phyloP scores from a whole-genome alignment of 2,113 vertebrate species.

The Scatophagus argus region DNA sequence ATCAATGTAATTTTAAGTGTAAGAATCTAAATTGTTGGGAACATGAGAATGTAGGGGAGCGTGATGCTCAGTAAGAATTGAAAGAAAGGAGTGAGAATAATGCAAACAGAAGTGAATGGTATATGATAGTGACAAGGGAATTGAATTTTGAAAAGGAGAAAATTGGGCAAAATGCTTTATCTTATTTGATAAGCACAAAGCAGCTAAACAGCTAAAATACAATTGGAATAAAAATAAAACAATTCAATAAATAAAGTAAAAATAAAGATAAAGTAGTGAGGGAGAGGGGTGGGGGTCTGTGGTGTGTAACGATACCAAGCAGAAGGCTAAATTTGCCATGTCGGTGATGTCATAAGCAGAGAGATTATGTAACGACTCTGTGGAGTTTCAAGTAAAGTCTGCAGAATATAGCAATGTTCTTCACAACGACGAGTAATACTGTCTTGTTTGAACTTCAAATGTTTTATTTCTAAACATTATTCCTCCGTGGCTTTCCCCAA shows the following conservation, averaged over 20 bases:
- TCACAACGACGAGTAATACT: neutral
- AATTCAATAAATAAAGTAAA: neutral
- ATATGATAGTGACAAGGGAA: constrained; percentile 36
- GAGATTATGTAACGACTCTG: constrained; percentile 32
- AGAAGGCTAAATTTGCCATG: constrained; percentile 28
- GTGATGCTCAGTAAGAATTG: constrained; percentile 15
- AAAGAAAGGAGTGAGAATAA: constrained; percentile 25
- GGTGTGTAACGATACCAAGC: constrained; percentile 30
- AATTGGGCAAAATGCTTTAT: constrained; percentile 9
- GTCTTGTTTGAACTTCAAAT: constrained; percentile 12
- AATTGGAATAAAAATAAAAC: neutral
- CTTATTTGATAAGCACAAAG: neutral
- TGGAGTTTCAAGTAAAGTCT: neutral
- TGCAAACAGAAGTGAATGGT: neutral
- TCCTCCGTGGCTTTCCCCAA: constrained; percentile 37
- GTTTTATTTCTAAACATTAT: constrained; percentile 8
- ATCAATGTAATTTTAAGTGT: constrained; percentile 4
- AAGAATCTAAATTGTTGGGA: constrained; percentile 22
- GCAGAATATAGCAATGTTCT: neutral
- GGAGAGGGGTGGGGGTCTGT: constrained; percentile 8
- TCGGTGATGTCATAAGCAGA: constrained; percentile 33
- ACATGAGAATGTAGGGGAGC: constrained; percentile 54
- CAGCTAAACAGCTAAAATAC: neutral
- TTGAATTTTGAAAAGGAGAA: constrained; percentile 35
- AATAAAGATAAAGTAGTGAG: neutral